Conservation (phyloP, 2,797 vertebrate species). For the Xiphophorus birchmanni region DNA sequence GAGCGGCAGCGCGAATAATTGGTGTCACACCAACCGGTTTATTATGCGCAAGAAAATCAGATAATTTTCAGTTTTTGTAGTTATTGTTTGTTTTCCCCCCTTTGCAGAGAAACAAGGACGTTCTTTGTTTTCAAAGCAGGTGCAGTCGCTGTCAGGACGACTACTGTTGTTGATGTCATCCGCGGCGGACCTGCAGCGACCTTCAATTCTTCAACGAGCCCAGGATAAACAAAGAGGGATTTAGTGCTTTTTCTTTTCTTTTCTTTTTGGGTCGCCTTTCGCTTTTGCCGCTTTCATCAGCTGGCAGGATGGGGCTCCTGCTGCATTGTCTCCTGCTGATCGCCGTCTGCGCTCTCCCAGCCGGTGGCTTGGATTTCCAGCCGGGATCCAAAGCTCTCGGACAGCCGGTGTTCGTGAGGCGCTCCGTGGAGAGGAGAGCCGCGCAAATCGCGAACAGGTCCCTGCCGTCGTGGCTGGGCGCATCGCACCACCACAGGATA, state of each 20-base stretch:
- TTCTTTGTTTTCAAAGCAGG: conserved; percentile 45
- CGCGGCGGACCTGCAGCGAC: conserved; percentile 68
- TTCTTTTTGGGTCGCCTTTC: conserved; percentile 9
- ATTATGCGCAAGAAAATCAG: conserved; percentile 4
- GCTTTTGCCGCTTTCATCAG: background rate
- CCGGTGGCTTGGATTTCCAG: conserved; percentile 59
- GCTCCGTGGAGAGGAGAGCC: conserved; percentile 35
- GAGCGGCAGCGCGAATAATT: conserved; percentile 32
- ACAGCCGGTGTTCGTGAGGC: conserved; percentile 53
- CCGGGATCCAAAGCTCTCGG: conserved; percentile 24
- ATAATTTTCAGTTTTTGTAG: background rate
- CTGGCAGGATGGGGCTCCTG: conserved; percentile 69
- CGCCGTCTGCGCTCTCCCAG: conserved; percentile 52
- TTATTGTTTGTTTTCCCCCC: background rate
- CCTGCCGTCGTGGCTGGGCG: conserved; percentile 55
- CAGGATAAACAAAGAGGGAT: conserved; percentile 59
- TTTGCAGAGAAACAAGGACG: background rate
- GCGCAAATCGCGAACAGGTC: conserved; percentile 53
- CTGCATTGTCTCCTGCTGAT: conserved; percentile 59
- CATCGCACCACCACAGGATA: conserved; percentile 41
- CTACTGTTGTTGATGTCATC: conserved; percentile 78
- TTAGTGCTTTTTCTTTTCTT: background rate
- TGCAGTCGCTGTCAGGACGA: conserved; percentile 69
- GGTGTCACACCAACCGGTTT: background rate
- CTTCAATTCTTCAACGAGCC: conserved; percentile 63